Base-by-base conservation (phyloP, 2,113 vertebrate genomes). In the Platichthys flesus region DNA sequence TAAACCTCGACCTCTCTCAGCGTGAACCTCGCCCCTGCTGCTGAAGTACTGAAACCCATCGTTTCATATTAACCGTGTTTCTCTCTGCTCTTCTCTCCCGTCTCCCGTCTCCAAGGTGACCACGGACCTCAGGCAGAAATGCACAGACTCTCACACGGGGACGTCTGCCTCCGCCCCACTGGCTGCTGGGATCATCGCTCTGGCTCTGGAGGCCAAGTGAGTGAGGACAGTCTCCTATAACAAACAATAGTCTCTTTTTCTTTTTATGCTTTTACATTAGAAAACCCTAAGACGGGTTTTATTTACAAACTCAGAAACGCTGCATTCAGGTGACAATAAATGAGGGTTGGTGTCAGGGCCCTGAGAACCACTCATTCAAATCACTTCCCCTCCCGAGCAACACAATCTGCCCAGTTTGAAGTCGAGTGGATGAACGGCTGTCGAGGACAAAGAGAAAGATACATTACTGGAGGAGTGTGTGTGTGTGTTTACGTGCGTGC, bases 141-240 rank as follows among this genome's bases (percentile, higher is more conserved):
- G 94, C 73, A 94, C 94, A 15, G 94, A 94, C 74, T 91, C 92
- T 28, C 94, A 94, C 87, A 94, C 94, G 0, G 94, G 94, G 70
- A 94, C 94, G 3, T 94, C 94, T 0, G 94, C 94, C 1, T 94
- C 94, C 0, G 94, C 94, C 9, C 94, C 94, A 0, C 90, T 94
- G 59, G 94, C 94, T 62, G 93, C 93, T 26, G 93, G 94, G 57
- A 94, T 94, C 85, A 94, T 94, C 49, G 93, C 93, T 75, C 85
- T 94, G 67, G 78, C 93, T 79, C 91, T 94, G 84, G 93, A 94
- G 88, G 93, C 93, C 63, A 94, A 94, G 93, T 94, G 80, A 94
- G 93, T 93, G 47, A 69, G 20, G 74, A 42, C 20, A 3, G 28
- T 51, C 47, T 18, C 47, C 8, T 37, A 37, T 18, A 18, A 51